Evolutionary conservation across 1,140 invertebrate genomes (phyloP).

Genomic region (Centruroides sculpturatus): DNA sequence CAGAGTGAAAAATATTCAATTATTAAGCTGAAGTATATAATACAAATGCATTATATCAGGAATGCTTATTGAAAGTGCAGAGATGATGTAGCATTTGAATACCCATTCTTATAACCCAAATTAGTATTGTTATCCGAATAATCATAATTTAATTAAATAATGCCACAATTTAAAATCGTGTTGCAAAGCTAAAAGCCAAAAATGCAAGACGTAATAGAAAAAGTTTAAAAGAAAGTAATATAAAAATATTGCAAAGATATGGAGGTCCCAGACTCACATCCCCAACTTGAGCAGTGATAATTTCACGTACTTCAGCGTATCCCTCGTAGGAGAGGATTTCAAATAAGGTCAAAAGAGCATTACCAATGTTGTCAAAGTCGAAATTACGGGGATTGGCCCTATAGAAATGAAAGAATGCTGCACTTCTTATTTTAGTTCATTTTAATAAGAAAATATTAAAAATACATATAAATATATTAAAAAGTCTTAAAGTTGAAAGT

Average conservation of each 20-base stretch:
- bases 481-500: too few species aligned
- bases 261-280: conserved; percentile 2
- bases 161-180: too few species aligned
- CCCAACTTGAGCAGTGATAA: conserved; percentile 11
- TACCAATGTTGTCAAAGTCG: conserved; percentile 6
- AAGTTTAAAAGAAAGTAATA: neutral
- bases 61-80: too few species aligned
- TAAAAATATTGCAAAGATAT: neutral
- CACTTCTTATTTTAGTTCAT: too few species aligned
- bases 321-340: conserved; percentile 16
- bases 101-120: too few species aligned
- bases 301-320: conserved; percentile 14
- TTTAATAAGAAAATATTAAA: too few species aligned
- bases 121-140: too few species aligned
- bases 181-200: neutral
- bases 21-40: too few species aligned
- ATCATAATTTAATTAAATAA: too few species aligned
- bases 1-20: neutral
- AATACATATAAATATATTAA: too few species aligned
- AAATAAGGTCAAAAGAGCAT: conserved; percentile 10
- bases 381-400: conserved; percentile 19
- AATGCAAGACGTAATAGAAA: neutral
- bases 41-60: too few species aligned
- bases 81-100: too few species aligned
- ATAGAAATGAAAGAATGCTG: neutral